A percentile compares a stretch with the other conserved stretches of the same genome.
phyloP scores from a whole-genome alignment of 2,888 invertebrate species.

The Tinea trinotella region DNA sequence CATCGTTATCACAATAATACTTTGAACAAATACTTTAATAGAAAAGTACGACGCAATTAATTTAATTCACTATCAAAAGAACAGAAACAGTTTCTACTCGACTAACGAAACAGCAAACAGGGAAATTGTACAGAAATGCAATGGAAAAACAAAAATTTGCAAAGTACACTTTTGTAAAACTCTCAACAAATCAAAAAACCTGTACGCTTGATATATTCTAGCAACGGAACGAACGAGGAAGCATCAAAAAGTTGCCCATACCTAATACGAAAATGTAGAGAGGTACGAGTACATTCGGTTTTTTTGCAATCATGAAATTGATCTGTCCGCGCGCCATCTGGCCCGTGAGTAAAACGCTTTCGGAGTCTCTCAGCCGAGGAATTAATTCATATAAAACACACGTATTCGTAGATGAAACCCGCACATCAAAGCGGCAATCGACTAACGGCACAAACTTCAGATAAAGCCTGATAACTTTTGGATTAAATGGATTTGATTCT shows the following conservation, averaged over 20 bases:
- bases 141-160: not conserved
- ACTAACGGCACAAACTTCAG: conserved; percentile 28
- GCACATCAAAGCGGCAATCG: conserved; percentile 42
- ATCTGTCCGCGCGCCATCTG: conserved; percentile 67
- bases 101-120: not conserved
- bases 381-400: conserved; percentile 70
- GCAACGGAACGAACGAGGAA: conserved; percentile 9
- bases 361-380: conserved; percentile 57
- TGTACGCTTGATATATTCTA: conserved; percentile 11
- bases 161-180: not conserved
- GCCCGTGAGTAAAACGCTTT: conserved; percentile 68
- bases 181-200: conserved; percentile 11
- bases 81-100: too few relatives aligned
- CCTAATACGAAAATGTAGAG: conserved; percentile 11
- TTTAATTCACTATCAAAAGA: too few relatives aligned
- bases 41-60: too few relatives aligned
- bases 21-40: too few relatives aligned
- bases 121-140: not conserved
- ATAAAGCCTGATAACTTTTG: conserved; percentile 34
- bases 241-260: conserved; percentile 57
- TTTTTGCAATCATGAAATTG: conserved; percentile 72
- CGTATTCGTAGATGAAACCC: conserved; percentile 34
- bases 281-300: conserved; percentile 28
- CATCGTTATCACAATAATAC: not conserved
- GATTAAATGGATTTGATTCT: conserved; percentile 27